Base-by-base conservation (phyloP, 2,888 invertebrate genomes). In the Norana najaformis region DNA sequence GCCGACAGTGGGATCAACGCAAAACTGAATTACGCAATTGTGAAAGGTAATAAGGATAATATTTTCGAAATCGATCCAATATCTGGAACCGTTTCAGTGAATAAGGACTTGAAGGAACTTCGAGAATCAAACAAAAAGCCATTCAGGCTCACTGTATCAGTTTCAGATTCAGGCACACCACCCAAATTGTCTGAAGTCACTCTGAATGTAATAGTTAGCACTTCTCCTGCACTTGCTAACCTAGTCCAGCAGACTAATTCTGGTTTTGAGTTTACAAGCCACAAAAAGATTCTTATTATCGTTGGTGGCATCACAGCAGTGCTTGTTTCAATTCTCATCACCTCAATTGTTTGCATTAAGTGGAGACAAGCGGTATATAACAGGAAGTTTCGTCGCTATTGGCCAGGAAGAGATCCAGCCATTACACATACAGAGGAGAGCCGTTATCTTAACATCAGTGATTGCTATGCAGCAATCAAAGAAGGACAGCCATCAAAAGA, bases 21-120 rank as follows among this genome's bases (percentile, higher is more conserved):
- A 5, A 90, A 91, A 41, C 89, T 93, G 53, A 91, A 90, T 16
- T 93, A 91, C 90, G 90, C 91, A 37, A 91, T 93, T 39, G 90
- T 92, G 16, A 91, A 90, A 53, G 95, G 95, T 30, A 95, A 95
- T 90, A 94, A 94, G 41, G 94, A 94, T 1, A 92, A 92, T 6
- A 93, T 95, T 88, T 95, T 95, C 92, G 93, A 92, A 88, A 94
- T 96, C 89, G 94, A 95, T 90, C 91, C 93, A 5, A 91, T 93
- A 11, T 93, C 93, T 30, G 96, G 96, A 3, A 94, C 94, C 69
- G 94, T 96, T n/a, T 92, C 92, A 47, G 91, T 94, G 6, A 92
- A 92, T 16, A 47, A n/a, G 20, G 85, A 88, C 69, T 38, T 47
- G 16, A 69, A n/a, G 23, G 39, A 47, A 23, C 35, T 36, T 37